A percentile compares a stretch with the other conserved stretches of the same genome.
Conservation (phyloP, 2,888 invertebrate species). For the Meteorus cinctellus region DNA sequence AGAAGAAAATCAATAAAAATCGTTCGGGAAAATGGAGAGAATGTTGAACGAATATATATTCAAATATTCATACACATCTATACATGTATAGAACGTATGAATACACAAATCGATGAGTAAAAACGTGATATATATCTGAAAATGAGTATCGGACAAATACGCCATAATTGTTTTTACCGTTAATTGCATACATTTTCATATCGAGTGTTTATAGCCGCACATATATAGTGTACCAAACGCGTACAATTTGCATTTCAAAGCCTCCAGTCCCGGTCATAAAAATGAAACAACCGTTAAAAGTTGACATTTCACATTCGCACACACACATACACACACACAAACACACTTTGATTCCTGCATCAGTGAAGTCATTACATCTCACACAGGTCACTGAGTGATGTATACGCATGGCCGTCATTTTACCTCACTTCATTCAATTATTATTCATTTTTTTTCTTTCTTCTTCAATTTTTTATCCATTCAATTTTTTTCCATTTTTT, state of each 20-base stretch:
- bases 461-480: conserved; percentile 3
- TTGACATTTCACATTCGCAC: conserved; percentile 34
- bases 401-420: background rate
- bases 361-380: conserved; percentile 23
- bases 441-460: conserved; percentile 15
- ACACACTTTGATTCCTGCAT: background rate
- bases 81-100: conserved; percentile 17
- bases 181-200: conserved; percentile 50
- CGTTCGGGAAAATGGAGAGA: conserved; percentile 13
- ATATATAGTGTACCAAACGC: conserved; percentile 20
- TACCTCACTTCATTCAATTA: conserved; percentile 4
- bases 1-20: background rate
- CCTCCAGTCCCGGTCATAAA: conserved; percentile 24
- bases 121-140: conserved; percentile 54
- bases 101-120: conserved; percentile 34
- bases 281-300: conserved; percentile 40
- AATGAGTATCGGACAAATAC: conserved; percentile 69
- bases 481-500: conserved; percentile 20
- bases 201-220: background rate
- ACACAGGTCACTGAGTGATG: conserved; percentile 18
- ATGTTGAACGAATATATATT: conserved; percentile 26
- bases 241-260: conserved; percentile 50
- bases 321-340: background rate
- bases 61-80: background rate
- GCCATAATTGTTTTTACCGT: conserved; percentile 47